Base-by-base conservation (phyloP, 2,797 vertebrate genomes). In the Babyrousa celebensis region DNA sequence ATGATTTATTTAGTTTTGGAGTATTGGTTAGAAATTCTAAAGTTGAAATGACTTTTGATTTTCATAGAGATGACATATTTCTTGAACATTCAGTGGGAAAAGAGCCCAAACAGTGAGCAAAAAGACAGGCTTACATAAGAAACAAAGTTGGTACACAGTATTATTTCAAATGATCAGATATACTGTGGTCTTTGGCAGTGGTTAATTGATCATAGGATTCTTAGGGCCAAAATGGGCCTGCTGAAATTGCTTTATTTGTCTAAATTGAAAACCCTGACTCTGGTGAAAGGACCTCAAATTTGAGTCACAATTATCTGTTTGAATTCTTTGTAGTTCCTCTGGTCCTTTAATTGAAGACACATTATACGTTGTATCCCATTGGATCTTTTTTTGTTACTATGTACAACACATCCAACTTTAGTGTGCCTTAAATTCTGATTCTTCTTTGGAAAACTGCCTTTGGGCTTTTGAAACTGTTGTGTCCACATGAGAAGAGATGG, bases 361-460 rank as follows among this genome's bases (percentile, higher is more conserved):
- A 71, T 25, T 40, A 75, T 23, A 56, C 52, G 3, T 83, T 48
- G 12, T n/a, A 68, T 84, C 8, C 6, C 27, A 16, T 62, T 79
- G 6, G 17, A 52, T 74, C 21, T 18, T 67, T 60, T 78, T 56
- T 48, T 92, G 36, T 67, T 71, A 89, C 21, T 56, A 3, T 65
- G 43, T 85, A 16, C 10, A 80, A 88, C 23, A 16, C 86, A 32
- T 93, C 25, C 54, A 68, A 65, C 16, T 84, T 54, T 85, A n/a
- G 12, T 48, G 52, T 29, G 27, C 11, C 32, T 89, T 92, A 85
- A 18, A 18, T 72, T 95, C 70, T 65, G 16, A 56, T 94, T 97
- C 85, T 84, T 87, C 65, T 95, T 60, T 85, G 43, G 23, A 89
- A 85, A 71, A 40, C 23, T 91, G 36, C 75, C 16, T 79, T 71